Evolutionary conservation across 2,888 invertebrate species (phyloP).

Genomic region (Oegoconia quadripuncta): DNA sequence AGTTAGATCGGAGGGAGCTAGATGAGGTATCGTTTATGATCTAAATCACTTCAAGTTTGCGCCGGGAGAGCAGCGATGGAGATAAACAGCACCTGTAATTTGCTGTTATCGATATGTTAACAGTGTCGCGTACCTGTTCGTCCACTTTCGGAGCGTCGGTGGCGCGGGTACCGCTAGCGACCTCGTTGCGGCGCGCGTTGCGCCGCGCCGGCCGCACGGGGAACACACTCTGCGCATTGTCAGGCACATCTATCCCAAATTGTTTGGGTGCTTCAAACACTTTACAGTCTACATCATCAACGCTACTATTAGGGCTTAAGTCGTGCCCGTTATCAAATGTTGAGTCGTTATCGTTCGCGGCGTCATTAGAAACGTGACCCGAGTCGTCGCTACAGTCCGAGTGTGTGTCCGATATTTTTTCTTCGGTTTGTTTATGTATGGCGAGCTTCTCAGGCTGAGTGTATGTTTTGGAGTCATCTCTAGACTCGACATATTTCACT

Average conservation of each 20-base stretch:
- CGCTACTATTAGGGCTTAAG: constrained; percentile 39
- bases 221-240: constrained; percentile 62
- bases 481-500: constrained; percentile 64
- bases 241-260: constrained; percentile 59
- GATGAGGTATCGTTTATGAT: constrained; percentile 41
- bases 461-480: constrained; percentile 61
- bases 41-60: constrained; percentile 42
- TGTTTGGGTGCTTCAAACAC: constrained; percentile 56
- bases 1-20: constrained; percentile 31
- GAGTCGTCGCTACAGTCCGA: constrained; percentile 89
- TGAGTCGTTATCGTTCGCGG: constrained; percentile 84
- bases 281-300: constrained; percentile 65
- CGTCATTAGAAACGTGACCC: constrained; percentile 89
- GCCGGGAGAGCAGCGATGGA: constrained; percentile 29
- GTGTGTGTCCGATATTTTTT: constrained; percentile 78
- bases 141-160: constrained; percentile 74
- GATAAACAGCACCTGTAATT: constrained; percentile 62
- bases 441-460: constrained; percentile 55
- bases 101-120: constrained; percentile 72
- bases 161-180: constrained; percentile 75
- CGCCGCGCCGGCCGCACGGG: constrained; percentile 71
- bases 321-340: constrained; percentile 58
- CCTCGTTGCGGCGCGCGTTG: constrained; percentile 69
- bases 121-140: constrained; percentile 76
- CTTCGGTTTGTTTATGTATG: constrained; percentile 61